These are phyloP conservation scores for Taxidea taxus DNA, from an alignment of 2,113 vertebrate genomes.

Conservation along the genomic window DNA sequence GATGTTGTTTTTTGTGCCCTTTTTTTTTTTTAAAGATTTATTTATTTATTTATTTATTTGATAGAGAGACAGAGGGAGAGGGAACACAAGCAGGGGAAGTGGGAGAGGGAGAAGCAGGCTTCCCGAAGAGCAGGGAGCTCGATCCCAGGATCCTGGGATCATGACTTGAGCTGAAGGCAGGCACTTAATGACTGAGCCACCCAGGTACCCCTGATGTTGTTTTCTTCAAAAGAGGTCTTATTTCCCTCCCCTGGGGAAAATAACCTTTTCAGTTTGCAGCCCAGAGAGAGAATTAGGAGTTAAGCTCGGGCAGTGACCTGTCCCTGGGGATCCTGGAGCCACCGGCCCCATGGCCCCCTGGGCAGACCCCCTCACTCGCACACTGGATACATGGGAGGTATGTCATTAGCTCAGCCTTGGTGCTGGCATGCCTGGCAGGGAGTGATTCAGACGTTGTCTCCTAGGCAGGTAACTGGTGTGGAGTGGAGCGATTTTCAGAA, in stretches of 20 bases:
- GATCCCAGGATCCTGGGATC: no score
- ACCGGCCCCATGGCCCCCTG: background rate
- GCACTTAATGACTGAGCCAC: no score
- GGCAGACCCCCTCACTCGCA: background rate
- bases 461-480: background rate
- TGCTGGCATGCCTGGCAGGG: background rate
- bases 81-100: no score
- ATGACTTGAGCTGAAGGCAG: no score
- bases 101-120: no score
- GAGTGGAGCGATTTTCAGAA: background rate
- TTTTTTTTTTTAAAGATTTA: no score
- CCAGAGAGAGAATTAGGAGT: background rate
- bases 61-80: no score
- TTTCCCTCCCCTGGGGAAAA: background rate
- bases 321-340: background rate
- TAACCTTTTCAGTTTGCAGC: background rate
- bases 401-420: accelerated
- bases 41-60: no score
- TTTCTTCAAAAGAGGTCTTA: background rate
- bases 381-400: background rate
- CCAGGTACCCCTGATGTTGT: background rate
- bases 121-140: no score
- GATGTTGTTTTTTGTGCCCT: no score
- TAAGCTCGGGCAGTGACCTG: background rate
- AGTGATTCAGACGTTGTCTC: background rate